Base-by-base conservation (phyloP, 2,113 vertebrate genomes). In the Percopsis transmontana region DNA sequence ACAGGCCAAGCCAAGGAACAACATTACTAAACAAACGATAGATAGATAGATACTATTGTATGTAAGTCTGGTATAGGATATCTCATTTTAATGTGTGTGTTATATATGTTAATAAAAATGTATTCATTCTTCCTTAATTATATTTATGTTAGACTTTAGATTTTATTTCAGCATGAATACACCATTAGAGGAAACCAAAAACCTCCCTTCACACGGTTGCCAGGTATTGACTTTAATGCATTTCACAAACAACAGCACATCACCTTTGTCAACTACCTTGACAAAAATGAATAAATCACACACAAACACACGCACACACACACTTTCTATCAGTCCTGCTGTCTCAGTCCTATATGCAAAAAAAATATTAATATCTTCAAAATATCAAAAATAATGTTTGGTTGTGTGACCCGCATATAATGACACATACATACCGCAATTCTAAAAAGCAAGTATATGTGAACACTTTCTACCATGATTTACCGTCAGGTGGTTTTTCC, bases 401-500 rank as follows among this genome's bases (percentile, higher is more conserved):
- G n/a, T n/a, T n/a, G n/a, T n/a, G 27, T 33, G 27, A 33, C 27
- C 27, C n/a, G 45, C 14, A 56, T 27, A 47, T 24, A 63, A 7
- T 38, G n/a, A 54, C 50, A 56, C 58, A 59, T 18, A 54, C 51
- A 65, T 20, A 53, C 3, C 18, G n/a, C 40, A 23, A 39, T 24
- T 24, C 9, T 6, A 40, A 45, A n/a, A n/a, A n/a, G n/a, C n/a
- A n/a, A n/a, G n/a, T n/a, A n/a, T 20, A 60, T 3, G 14, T 18
- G 53, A 19, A 63, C 52, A 8, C 58, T 45, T 21, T 16, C 18
- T 4, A n/a, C 18, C 20, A 47, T 6, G 13, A n/a, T 52, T 68
- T 65, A 74, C 74, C 77, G 65, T 45, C 14, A 18, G 16, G 48
- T 58, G 53, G 39, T 15, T 52, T 19, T 18, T 50, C 58, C 21